Conservation (phyloP, 2,888 invertebrate species). For the Drosophila tanythrix region DNA sequence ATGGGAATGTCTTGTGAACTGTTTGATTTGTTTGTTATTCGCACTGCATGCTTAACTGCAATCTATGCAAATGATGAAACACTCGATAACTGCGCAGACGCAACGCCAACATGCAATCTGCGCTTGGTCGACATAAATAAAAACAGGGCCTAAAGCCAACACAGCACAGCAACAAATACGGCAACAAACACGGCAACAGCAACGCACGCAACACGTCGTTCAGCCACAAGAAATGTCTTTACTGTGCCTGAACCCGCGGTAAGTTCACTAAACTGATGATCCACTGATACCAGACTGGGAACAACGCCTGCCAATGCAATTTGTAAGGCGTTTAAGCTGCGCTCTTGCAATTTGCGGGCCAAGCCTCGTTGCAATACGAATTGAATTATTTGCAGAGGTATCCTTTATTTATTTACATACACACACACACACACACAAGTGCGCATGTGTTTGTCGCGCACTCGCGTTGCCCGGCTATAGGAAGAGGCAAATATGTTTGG, state of each 20-base stretch:
- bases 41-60: constrained; percentile 27
- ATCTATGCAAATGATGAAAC: constrained; percentile 30
- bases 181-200: constrained; percentile 19
- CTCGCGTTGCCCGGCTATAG: constrained; percentile 36
- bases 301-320: constrained; percentile 45
- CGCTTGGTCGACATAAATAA: constrained; percentile 40
- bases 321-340: constrained; percentile 66
- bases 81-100: constrained; percentile 58
- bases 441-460: constrained; percentile 24
- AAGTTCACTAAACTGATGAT: constrained; percentile 74
- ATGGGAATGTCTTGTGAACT: background rate
- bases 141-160: constrained; percentile 19
- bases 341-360: constrained; percentile 35
- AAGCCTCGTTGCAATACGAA: constrained; percentile 52
- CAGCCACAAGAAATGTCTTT: constrained; percentile 33
- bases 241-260: constrained; percentile 31
- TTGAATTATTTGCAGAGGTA: constrained; percentile 25
- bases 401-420: constrained; percentile 51
- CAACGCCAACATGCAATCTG: constrained; percentile 66
- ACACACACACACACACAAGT: constrained; percentile 1
- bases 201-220: constrained; percentile 31
- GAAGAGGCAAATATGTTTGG: constrained; percentile 56
- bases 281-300: constrained; percentile 25
- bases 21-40: constrained; percentile 20
- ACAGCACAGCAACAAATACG: constrained; percentile 28